A percentile compares a stretch with the other conserved stretches of the same genome.
phyloP scores from a whole-genome alignment of 2,113 vertebrate genomes.

The Archocentrus centrarchus region DNA sequence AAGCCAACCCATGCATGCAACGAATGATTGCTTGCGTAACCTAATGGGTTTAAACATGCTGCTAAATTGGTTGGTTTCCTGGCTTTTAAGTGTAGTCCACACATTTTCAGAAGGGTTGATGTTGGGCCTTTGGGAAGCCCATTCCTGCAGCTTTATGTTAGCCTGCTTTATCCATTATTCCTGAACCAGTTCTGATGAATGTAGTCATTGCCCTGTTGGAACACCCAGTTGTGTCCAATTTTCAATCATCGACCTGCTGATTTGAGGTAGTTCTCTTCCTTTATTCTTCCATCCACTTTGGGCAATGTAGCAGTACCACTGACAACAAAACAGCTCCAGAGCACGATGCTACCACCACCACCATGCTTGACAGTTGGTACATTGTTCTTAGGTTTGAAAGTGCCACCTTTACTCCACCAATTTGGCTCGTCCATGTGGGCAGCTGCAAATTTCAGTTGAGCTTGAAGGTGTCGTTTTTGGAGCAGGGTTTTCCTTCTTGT shows the following conservation, averaged over 20 bases:
- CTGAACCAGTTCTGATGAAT: not conserved
- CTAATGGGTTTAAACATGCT: not conserved
- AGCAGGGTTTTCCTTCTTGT: too few species aligned
- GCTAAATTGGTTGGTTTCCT: not conserved
- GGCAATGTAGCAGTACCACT: too few species aligned
- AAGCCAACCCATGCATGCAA: not conserved
- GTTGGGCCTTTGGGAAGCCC: not conserved
- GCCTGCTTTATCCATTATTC: not conserved
- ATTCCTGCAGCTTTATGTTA: not conserved
- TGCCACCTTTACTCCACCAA: not conserved
- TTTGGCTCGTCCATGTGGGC: too few species aligned
- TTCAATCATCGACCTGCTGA: not conserved
- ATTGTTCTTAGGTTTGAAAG: not conserved
- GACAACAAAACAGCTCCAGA: too few species aligned
- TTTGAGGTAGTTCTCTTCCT: not conserved
- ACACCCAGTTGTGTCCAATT: not conserved
- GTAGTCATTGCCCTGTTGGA: not conserved
- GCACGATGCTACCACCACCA: too few species aligned
- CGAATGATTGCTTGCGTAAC: not conserved
- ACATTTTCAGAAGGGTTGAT: accelerated
- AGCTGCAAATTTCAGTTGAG: too few species aligned
- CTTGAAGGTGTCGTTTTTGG: too few species aligned
- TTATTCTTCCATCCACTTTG: too few species aligned
- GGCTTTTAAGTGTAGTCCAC: not conserved
- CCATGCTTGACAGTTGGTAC: too few species aligned